Evolutionary conservation across 2,113 vertebrate species (phyloP).

Genomic region (Serilophus lunatus): DNA sequence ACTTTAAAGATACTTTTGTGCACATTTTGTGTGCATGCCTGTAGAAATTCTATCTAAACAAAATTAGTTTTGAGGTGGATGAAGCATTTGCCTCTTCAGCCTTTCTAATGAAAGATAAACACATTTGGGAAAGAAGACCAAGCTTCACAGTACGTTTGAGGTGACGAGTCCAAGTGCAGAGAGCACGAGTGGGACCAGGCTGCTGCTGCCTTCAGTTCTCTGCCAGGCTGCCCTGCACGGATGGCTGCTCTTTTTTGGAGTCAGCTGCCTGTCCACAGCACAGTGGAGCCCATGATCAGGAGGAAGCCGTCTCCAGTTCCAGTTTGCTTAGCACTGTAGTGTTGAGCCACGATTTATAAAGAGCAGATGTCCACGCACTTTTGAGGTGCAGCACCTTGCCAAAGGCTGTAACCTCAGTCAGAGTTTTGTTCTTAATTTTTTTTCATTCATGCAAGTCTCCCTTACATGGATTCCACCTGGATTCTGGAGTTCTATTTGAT

Average conservation of each 20-base stretch:
- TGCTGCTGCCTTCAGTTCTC: not conserved
- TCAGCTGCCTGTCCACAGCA: not conserved
- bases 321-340: not conserved
- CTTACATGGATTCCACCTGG: not conserved
- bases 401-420: not conserved
- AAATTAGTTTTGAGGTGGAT: not conserved
- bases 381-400: not conserved
- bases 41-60: not conserved
- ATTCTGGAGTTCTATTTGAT: not conserved
- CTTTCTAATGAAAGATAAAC: not conserved
- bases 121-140: not conserved
- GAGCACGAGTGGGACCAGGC: not conserved
- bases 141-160: not conserved
- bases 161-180: fast-evolving
- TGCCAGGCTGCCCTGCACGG: not conserved
- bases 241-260: fast-evolving
- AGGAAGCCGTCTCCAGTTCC: not conserved
- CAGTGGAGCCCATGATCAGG: fast-evolving
- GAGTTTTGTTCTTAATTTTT: not conserved
- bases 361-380: not conserved
- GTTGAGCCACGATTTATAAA: not conserved
- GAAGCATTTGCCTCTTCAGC: not conserved
- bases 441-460: not conserved
- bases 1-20: not conserved
- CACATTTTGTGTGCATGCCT: not conserved